These are phyloP conservation scores for Artibeus jamaicensis DNA, from an alignment of 2,797 vertebrate genomes.

Conservation along the genomic window DNA sequence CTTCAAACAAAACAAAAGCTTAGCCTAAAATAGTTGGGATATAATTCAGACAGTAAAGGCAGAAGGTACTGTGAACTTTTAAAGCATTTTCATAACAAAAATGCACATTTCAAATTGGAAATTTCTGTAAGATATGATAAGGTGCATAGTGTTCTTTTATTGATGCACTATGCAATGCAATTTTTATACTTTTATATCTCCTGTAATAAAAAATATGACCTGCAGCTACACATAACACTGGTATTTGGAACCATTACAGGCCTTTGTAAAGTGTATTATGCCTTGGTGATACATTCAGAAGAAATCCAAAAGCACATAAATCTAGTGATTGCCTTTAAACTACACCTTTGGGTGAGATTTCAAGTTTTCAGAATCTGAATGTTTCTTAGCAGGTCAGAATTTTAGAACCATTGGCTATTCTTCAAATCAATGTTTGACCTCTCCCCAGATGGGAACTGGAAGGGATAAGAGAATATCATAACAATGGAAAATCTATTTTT, in stretches of 20 bases:
- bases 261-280: conserved; percentile 71
- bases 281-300: conserved; percentile 64
- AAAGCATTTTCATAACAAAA: conserved; percentile 75
- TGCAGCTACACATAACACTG: conserved; percentile 67
- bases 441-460: background rate
- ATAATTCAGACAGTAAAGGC: conserved; percentile 26
- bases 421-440: conserved; percentile 68
- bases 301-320: conserved; percentile 71
- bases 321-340: conserved; percentile 60
- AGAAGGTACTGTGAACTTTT: conserved; percentile 61
- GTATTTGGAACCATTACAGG: conserved; percentile 66
- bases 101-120: conserved; percentile 63
- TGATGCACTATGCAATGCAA: conserved; percentile 67
- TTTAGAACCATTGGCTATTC: conserved; percentile 55
- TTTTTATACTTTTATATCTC: conserved; percentile 76
- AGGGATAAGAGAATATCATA: background rate
- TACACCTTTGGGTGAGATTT: conserved; percentile 69
- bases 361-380: conserved; percentile 57
- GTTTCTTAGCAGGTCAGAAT: conserved; percentile 66
- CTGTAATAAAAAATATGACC: conserved; percentile 75
- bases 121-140: conserved; percentile 67
- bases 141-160: conserved; percentile 67
- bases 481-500: conserved; percentile 36
- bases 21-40: conserved; percentile 39
- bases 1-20: conserved; percentile 16